These are phyloP conservation scores for Liposcelis brunnea DNA, from an alignment of 2,888 invertebrate genomes.

Conservation along the genomic window DNA sequence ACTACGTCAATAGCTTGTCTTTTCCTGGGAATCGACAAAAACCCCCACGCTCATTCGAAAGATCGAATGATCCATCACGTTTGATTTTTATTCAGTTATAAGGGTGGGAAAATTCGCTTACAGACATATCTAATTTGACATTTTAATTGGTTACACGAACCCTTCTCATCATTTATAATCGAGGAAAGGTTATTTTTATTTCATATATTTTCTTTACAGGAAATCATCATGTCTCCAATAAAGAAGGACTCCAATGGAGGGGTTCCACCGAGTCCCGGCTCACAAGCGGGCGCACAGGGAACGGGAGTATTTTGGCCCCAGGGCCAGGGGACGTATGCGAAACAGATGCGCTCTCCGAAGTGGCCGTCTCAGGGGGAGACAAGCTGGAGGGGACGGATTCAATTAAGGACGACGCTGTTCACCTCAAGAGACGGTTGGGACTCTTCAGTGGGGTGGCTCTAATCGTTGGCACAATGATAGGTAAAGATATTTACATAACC, in stretches of 20 bases:
- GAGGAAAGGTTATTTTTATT: no score
- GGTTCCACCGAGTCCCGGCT: constrained; percentile 5
- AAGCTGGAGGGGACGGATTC: constrained; percentile 79
- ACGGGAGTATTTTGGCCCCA: constrained; percentile 15
- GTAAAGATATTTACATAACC: no score
- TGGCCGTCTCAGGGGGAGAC: constrained; percentile 28
- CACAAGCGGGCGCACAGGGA: constrained; percentile 12
- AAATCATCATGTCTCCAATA: constrained; percentile 7
- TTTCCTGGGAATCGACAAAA: no score
- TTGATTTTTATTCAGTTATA: no score
- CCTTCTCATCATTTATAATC: no score
- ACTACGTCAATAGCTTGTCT: no score
- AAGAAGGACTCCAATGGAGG: constrained; percentile 13
- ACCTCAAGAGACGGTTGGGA: constrained; percentile 98
- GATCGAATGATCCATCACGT: no score
- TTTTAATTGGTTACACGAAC: no score
- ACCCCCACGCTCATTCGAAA: no score
- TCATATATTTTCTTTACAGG: not conserved
- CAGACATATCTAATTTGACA: no score
- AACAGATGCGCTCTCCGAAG: constrained; percentile 15
- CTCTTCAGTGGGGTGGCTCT: constrained; percentile 97
- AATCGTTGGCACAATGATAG: constrained; percentile 97
- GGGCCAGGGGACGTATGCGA: constrained; percentile 15
- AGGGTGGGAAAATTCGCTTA: no score
- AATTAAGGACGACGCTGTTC: constrained; percentile 92